Evolutionary conservation across 35 echinoderm and acorn worm genomes (phyloP), one percentile per base, ranked within the genome.

Genomic region (Patiria miniata): DNA sequence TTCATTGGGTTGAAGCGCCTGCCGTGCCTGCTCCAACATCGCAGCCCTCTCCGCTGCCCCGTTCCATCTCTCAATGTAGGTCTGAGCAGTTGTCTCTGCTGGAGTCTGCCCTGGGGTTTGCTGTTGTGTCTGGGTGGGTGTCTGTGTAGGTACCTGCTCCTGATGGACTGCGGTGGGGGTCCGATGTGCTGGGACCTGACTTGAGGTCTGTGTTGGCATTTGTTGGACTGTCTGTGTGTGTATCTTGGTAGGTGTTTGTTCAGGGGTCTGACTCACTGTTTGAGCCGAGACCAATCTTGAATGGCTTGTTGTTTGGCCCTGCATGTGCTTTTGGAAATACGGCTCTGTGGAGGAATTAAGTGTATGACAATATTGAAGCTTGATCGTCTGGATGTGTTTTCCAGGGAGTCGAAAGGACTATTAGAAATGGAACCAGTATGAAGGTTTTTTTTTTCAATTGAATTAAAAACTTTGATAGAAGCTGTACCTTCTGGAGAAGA

Each of bases 1-100:
- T 4, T 84, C 82, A 19, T 84, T 58, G 1, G 57, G 82, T 5
- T 84, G 53, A 26, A 84, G 34, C 51, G 57, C n/a, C 82, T 84
- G 82, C 17, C 57, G 29, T 4, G 82, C 82, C 10, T 61, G 55
- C 5, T 84, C 53, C 12, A 82, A 8, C 7, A 26, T 30, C 1
- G 55, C 39, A 28, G 53, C 51, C 36, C 81, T 51, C 53, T 84
- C 53, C 0, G 26, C 65, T 34, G 21, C 3, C n/a, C 22, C 82
- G 53, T 82, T 28, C 29, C 28, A 51, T 22, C 40, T 53, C 19
- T 44, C 40, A 12, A 30, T 47, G 21, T 44, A 34, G 14, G 39
- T 34, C 34, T 32, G 52, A 15, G 17, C 42, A 12, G 78, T 51
- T 8, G 37, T 40, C 32, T 30, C 37, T 26, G 29, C 18, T 9